Evolutionary conservation across 2,113 vertebrate species (phyloP).

Genomic region (Halcyon senegalensis): DNA sequence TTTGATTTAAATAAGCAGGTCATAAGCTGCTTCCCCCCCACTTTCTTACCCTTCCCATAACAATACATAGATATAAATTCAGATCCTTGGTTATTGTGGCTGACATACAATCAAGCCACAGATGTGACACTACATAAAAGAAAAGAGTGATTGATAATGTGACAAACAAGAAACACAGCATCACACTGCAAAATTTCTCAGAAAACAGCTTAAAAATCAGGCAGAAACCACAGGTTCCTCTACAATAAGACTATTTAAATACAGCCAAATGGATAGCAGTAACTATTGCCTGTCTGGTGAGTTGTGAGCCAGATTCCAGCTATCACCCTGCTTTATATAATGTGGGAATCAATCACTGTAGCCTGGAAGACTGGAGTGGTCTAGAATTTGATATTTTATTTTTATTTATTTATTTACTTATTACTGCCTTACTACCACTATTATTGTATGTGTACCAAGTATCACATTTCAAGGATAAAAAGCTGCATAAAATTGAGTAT

Average conservation of each 20-base stretch:
- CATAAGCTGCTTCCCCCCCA: rapidly evolving
- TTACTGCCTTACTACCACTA: neutral
- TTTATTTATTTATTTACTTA: too few relatives aligned
- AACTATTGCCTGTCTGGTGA: neutral
- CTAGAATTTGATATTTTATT: neutral
- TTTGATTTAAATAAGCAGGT: neutral
- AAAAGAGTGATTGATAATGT: neutral
- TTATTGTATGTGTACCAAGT: neutral
- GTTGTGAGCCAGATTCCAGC: neutral
- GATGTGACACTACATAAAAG: neutral
- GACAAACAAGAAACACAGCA: neutral
- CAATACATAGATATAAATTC: neutral
- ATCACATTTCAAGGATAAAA: neutral
- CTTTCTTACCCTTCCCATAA: neutral
- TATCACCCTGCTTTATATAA: neutral
- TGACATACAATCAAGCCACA: neutral
- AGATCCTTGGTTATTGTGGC: neutral
- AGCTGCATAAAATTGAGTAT: neutral
- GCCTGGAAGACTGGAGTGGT: neutral
- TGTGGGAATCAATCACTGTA: neutral
- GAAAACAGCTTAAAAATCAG: neutral
- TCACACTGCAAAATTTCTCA: neutral
- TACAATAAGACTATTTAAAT: neutral
- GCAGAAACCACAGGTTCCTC: neutral
- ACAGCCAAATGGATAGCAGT: neutral